phyloP scores from a whole-genome alignment of 2,888 invertebrate genomes.

The Elegia similella region DNA sequence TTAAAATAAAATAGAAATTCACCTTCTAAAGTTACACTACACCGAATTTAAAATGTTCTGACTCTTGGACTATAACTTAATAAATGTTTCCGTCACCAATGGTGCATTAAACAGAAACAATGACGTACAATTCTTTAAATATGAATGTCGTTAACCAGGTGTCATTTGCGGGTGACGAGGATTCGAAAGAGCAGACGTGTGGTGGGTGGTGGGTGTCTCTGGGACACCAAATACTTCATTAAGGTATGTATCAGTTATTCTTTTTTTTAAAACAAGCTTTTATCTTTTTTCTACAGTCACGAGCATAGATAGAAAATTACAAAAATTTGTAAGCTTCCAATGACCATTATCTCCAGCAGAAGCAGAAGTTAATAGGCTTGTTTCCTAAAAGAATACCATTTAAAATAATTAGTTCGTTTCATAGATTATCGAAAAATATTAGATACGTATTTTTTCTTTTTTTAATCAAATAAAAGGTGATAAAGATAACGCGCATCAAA shows the following conservation, averaged over 20 bases:
- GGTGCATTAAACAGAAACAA: background rate
- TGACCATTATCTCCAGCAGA: too few relatives aligned
- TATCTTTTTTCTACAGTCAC: too few relatives aligned
- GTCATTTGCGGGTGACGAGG: slow-evolving; percentile 3
- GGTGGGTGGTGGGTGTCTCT: background rate
- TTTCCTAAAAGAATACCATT: too few relatives aligned
- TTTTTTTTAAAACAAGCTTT: background rate
- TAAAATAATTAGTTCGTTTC: too few relatives aligned
- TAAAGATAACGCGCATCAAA: too few relatives aligned
- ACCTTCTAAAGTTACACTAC: background rate
- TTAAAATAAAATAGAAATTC: too few relatives aligned
- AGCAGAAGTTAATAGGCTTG: too few relatives aligned
- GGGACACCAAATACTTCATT: background rate
- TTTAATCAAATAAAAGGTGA: too few relatives aligned
- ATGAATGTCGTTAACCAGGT: slow-evolving; percentile 1
- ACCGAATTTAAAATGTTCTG: background rate
- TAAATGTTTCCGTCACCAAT: slow-evolving; percentile 2
- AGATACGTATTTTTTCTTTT: too few relatives aligned
- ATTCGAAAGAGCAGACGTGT: background rate
- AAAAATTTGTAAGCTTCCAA: too few relatives aligned
- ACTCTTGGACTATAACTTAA: slow-evolving; percentile 3
- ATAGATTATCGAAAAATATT: too few relatives aligned
- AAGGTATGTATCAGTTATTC: background rate
- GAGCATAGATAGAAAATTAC: too few relatives aligned
- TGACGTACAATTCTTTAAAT: slow-evolving; percentile 6